A percentile compares a stretch with the other conserved stretches of the same genome.
Evolutionary conservation across 2,888 invertebrate genomes (phyloP).

Genomic region (Allygus modestus): DNA sequence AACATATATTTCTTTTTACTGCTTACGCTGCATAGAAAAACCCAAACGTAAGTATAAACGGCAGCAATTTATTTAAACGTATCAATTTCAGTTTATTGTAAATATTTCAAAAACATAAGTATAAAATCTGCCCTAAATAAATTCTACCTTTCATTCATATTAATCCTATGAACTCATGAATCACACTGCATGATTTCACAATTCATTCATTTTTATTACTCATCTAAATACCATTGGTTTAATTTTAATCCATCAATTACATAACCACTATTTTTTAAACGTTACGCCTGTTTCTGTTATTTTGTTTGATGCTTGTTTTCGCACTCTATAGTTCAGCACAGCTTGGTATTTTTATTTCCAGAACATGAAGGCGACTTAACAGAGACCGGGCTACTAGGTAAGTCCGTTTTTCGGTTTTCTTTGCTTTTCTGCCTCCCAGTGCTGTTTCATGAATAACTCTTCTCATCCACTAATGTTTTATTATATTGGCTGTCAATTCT

Average conservation of each 20-base stretch:
- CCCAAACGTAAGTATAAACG: neutral
- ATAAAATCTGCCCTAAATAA: too few relatives aligned
- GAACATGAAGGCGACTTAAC: constrained; percentile 38
- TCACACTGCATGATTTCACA: too few relatives aligned
- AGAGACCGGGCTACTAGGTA: constrained; percentile 32
- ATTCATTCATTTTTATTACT: too few relatives aligned
- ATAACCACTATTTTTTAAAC: neutral
- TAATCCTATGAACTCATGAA: too few relatives aligned
- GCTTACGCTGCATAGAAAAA: too few relatives aligned
- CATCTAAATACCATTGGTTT: too few relatives aligned
- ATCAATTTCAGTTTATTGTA: too few relatives aligned
- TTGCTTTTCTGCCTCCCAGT: constrained; percentile 15
- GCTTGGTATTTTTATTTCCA: constrained; percentile 48
- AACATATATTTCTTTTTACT: too few relatives aligned
- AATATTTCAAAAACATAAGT: too few relatives aligned
- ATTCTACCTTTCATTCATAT: too few relatives aligned
- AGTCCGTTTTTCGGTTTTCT: constrained; percentile 30
- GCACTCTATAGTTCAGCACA: constrained; percentile 44
- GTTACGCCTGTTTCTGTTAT: constrained; percentile 16
- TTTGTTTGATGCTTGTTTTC: constrained; percentile 25
- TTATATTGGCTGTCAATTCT: constrained; percentile 25
- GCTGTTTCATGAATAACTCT: neutral
- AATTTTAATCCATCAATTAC: too few relatives aligned
- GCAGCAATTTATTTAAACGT: too few relatives aligned
- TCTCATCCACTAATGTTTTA: constrained; percentile 1